These are phyloP conservation scores for Pristionchus exspectatus DNA, from an alignment of 2,888 invertebrate genomes.

Conservation along the genomic window DNA sequence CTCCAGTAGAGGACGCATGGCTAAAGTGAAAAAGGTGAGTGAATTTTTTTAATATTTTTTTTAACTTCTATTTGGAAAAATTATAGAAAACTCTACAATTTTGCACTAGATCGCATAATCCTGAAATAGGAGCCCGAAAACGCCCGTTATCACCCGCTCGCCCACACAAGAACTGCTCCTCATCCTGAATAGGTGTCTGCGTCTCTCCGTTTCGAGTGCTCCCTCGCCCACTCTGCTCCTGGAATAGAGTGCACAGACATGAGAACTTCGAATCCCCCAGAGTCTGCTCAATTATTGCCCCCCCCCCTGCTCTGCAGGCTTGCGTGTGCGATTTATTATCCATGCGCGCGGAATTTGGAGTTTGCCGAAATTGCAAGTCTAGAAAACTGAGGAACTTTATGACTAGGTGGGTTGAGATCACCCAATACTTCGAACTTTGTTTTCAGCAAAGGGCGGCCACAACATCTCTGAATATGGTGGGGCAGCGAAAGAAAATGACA, in stretches of 20 bases:
- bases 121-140: not conserved
- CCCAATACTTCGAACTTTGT: too few species aligned
- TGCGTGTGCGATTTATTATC: constrained; percentile 25
- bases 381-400: too few species aligned
- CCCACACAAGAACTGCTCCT: not conserved
- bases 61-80: too few species aligned
- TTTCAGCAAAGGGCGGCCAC: too few species aligned
- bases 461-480: too few species aligned
- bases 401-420: too few species aligned
- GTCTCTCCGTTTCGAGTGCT: not conserved
- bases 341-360: not conserved
- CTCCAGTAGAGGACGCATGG: constrained; percentile 45
- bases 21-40: constrained; percentile 40
- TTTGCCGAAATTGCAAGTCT: not conserved
- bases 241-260: not conserved
- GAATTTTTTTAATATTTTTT: not conserved
- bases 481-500: too few species aligned
- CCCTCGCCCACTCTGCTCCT: not conserved
- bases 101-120: too few species aligned
- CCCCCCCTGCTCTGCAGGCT: not conserved
- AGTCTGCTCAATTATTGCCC: constrained; percentile 36
- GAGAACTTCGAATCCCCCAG: not conserved
- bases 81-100: too few species aligned
- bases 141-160: not conserved
- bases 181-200: not conserved